Base-by-base conservation (phyloP, 1,140 invertebrate species). In the Bombus affinis region DNA sequence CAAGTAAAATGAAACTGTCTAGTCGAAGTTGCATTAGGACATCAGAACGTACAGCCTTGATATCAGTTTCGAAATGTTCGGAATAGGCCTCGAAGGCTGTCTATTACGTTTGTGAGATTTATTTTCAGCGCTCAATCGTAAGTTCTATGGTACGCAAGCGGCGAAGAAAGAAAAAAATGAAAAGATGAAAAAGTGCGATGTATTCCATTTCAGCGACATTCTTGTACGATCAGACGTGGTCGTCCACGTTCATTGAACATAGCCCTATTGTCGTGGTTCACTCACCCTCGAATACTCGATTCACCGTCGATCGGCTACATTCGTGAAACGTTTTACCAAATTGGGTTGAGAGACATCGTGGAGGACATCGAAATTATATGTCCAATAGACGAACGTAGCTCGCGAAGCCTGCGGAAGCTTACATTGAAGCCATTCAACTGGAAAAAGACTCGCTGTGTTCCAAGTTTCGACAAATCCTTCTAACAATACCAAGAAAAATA, bases 191-290 rank as follows among this genome's bases (percentile, higher is more conserved):
- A 70, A 70, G 53, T 18, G 66, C 57, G 15, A 66, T 57, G 74
- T 77, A 66, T 77, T 83, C 74, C 37, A 83, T 83, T 77, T 83
- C 18, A 35, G 13, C 74, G 44, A 77, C 74, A n/a, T 70, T 66
- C 42, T 35, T 32, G 44, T 37, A 35, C 32, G 35, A 25, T 35
- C 25, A 42, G 65, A 53, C 65, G 44, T 76, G 57, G 76, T 57
- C 72, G 66, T 70, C 65, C 78, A 81, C 72, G 66, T 87, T 88
- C 72, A 70, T 83, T 42, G 76, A 90, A 86, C 70, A 68, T 68
- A 66, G 13, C 73, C 65, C 80, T 81, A 86, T 90, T 90, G 86
- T 90, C 68, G 77, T n/a, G 81, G 86, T 84, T 90, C 80, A 59
- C 71, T 87, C 88, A 81, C 32, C 86, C 78, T 78, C 37, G 80